Evolutionary conservation across 1,140 invertebrate species (phyloP).

Genomic region (Euschistus heros): DNA sequence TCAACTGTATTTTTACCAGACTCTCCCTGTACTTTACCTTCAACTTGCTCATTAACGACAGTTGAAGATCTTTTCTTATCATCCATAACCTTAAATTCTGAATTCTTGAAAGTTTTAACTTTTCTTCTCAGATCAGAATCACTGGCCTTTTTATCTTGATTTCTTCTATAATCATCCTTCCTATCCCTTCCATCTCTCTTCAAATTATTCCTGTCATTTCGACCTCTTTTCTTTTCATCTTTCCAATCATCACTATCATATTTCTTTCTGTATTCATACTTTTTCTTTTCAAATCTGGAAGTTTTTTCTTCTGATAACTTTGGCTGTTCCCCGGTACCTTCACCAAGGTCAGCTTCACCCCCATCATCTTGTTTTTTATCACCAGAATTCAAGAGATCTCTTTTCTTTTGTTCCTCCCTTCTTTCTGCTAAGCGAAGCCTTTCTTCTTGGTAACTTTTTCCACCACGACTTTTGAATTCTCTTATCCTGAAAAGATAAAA

Average conservation of each 20-base stretch:
- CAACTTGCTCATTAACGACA: neutral
- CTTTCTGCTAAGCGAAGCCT: constrained; percentile 24
- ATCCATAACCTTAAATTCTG: neutral
- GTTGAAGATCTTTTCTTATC: neutral
- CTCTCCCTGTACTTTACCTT: neutral
- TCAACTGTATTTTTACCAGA: neutral
- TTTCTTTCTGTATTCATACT: constrained; percentile 12
- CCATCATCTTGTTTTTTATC: constrained; percentile 21
- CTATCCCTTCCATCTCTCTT: constrained; percentile 20
- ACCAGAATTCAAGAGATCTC: constrained; percentile 10
- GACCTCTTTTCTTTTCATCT: constrained; percentile 12
- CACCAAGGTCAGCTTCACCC: neutral
- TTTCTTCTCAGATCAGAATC: constrained; percentile 3
- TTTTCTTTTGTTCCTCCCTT: constrained; percentile 28
- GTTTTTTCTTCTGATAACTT: neutral
- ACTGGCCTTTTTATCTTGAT: constrained; percentile 3
- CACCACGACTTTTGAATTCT: constrained; percentile 27
- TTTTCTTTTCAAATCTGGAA: constrained; percentile 18
- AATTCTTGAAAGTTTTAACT: constrained; percentile 1
- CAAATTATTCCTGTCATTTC: constrained; percentile 1
- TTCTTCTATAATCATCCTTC: constrained; percentile 20
- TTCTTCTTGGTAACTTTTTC: constrained; percentile 31
- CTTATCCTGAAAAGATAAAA: constrained; percentile 22
- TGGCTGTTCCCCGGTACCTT: neutral
- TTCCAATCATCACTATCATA: constrained; percentile 14